Conservation (phyloP, 2,113 vertebrate species). For the Tylochromis polylepis region DNA sequence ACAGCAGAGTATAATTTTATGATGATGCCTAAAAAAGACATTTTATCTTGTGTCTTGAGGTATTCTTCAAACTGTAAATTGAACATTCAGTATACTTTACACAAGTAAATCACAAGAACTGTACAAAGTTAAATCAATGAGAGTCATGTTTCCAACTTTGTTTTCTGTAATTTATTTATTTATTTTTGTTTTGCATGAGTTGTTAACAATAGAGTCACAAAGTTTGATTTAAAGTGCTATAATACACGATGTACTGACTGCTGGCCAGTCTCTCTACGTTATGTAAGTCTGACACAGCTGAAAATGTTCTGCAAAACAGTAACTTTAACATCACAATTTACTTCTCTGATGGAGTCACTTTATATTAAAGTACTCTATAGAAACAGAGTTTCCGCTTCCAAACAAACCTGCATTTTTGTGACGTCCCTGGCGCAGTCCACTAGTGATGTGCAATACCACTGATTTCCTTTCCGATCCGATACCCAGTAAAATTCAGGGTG, state of each 20-base stretch:
- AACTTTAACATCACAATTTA: not conserved
- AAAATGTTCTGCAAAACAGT: not conserved
- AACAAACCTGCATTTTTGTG: conserved; percentile 78
- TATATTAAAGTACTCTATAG: not conserved
- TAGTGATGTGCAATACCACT: too few species aligned
- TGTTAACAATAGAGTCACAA: not conserved
- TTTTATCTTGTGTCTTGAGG: not conserved
- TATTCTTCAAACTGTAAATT: not conserved
- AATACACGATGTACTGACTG: not conserved
- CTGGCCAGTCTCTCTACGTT: not conserved
- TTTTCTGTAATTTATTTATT: not conserved
- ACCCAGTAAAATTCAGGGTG: too few species aligned
- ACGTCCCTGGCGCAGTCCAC: conserved; percentile 82
- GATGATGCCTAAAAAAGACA: not conserved
- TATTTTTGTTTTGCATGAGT: not conserved
- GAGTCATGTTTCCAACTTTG: fast-evolving
- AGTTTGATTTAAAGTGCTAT: not conserved
- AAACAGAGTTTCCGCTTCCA: not conserved
- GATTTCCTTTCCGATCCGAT: too few species aligned
- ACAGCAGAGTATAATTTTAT: not conserved
- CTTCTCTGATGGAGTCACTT: not conserved
- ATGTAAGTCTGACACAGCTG: not conserved
- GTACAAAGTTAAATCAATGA: not conserved
- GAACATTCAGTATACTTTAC: not conserved
- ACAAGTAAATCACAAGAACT: not conserved